These are phyloP conservation scores for Stomorhina lunata DNA, from an alignment of 2,888 invertebrate genomes.

Conservation along the genomic window DNA sequence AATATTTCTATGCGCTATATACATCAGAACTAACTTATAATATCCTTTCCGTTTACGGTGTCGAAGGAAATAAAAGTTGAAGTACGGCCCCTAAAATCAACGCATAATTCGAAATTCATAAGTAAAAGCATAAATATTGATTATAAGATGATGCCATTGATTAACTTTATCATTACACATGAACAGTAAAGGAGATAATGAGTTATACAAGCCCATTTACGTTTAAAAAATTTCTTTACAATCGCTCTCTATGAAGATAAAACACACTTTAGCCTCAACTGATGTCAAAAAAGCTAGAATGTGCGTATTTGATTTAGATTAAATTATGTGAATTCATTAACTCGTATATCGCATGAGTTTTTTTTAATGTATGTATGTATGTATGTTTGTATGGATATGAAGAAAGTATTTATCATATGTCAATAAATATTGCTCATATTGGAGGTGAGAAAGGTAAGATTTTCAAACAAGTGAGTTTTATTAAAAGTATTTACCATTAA, in stretches of 20 bases:
- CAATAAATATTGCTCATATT: background rate
- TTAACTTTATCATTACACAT: conserved; percentile 43
- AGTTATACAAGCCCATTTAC: background rate
- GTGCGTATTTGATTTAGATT: background rate
- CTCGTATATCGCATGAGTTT: background rate
- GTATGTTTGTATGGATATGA: background rate
- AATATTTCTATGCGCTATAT: no score
- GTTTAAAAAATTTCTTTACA: background rate
- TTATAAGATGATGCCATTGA: conserved; percentile 12
- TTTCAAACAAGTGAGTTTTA: conserved; percentile 38
- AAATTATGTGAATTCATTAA: background rate
- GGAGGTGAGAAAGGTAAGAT: background rate
- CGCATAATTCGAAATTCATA: no score
- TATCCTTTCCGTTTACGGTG: no score
- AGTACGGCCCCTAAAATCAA: no score
- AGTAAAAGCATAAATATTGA: no score
- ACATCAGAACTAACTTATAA: no score
- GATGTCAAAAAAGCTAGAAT: no score
- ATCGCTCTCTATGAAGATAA: background rate
- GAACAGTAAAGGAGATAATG: background rate
- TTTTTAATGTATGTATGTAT: background rate
- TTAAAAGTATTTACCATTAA: conserved; percentile 44
- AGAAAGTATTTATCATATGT: background rate
- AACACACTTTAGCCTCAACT: no score
- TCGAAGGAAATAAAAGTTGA: no score